Evolutionary conservation across 1,140 invertebrate genomes (phyloP), one percentile per base, ranked within the genome.

Genomic region (Monomorium pharaonis): DNA sequence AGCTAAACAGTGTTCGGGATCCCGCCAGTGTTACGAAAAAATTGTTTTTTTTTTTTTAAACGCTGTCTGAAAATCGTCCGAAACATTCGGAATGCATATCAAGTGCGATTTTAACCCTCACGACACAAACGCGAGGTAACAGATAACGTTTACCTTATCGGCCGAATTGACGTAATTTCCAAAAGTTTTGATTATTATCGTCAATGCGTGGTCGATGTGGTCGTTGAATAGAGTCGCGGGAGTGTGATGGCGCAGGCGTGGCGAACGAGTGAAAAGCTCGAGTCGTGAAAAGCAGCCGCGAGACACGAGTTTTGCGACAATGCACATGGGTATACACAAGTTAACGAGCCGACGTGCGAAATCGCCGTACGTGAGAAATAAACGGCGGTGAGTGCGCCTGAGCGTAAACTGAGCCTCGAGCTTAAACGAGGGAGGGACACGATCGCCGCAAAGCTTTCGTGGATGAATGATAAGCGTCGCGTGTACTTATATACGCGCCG

Each of bases 261-360:
- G n/a, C 27, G 62, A 67, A 24, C 14, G 21, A 60, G 27, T 21
- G 24, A 42, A 27, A 6, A 42, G 30, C 21, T 44, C 33, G n/a
- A 60, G 24, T 60, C 74, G 75, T 37, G 21, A n/a, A 16, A 27
- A 76, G 37, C 27, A 69, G 47, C 30, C 21, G 24, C 37, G 65
- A 42, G 33, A 42, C 24, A 16, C 6, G n/a, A 56, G 65, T 67
- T n/a, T 81, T 49, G 27, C 37, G 24, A 9, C 58, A 33, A 51
- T 42, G 44, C n/a, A 18, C 18, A 30, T 37, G 7, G 37, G 37
- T 42, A n/a, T n/a, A 21, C 42, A 21, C 37, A 14, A 44, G 60
- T 49, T 67, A 67, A 80, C 47, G 75, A 80, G n/a, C 16, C 62
- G 9, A 67, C 47, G 60, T 56, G 78, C 49, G 12, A 81, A 81